phyloP scores from a whole-genome alignment of 1,140 invertebrate genomes.

The Penaeus indicus region DNA sequence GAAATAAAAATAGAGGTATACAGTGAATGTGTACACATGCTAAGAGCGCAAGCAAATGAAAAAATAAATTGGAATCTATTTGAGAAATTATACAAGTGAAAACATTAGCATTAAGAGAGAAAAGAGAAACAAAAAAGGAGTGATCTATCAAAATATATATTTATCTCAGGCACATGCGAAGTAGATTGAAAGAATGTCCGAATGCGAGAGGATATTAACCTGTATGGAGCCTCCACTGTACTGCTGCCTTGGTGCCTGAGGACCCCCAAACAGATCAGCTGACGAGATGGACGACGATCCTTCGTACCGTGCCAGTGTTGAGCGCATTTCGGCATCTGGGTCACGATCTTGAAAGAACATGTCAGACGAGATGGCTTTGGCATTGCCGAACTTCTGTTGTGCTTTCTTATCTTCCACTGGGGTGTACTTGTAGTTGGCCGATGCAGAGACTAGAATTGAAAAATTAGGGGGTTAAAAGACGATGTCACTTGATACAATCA shows the following conservation, averaged over 20 bases:
- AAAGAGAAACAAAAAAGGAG: too few relatives aligned
- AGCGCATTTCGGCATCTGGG: constrained; percentile 66
- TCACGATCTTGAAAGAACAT: constrained; percentile 88
- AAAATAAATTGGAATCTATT: too few relatives aligned
- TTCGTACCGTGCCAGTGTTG: constrained; percentile 84
- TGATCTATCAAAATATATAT: too few relatives aligned
- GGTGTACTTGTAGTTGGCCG: constrained; percentile 65
- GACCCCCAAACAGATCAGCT: constrained; percentile 91
- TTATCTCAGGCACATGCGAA: too few relatives aligned
- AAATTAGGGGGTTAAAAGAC: not conserved
- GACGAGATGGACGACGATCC: constrained; percentile 95
- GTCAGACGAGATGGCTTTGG: constrained; percentile 97
- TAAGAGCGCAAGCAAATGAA: too few relatives aligned
- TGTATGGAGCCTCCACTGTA: constrained; percentile 67
- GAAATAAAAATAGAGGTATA: too few relatives aligned
- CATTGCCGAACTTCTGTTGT: constrained; percentile 94
- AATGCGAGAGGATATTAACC: not conserved
- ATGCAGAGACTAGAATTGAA: constrained; percentile 58
- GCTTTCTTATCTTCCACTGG: constrained; percentile 76
- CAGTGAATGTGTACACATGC: too few relatives aligned
- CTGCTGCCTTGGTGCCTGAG: constrained; percentile 71
- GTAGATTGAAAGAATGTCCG: too few relatives aligned
- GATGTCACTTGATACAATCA: not conserved
- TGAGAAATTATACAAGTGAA: too few relatives aligned
- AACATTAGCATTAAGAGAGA: too few relatives aligned